Evolutionary conservation across 2,888 invertebrate genomes (phyloP), one percentile per base, ranked within the genome.

Genomic region (Formica aserva): DNA sequence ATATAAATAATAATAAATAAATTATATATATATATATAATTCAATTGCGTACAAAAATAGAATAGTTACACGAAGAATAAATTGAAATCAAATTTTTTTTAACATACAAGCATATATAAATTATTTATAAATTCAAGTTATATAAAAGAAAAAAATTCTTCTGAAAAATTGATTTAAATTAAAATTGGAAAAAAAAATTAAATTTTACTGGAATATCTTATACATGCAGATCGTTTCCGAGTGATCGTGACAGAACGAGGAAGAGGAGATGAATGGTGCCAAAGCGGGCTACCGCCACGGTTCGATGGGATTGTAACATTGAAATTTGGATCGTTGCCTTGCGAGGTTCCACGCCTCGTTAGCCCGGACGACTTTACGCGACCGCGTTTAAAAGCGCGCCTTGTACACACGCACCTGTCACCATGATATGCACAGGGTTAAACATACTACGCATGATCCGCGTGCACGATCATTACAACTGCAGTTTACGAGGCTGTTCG

Each of bases 321-420:
- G 84, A 87, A 87, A 85, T 87, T 86, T 82, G 76, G 76, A 84
- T 41, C 60, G 63, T 22, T 63, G 84, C 75, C 67, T 85, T 63
- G 29, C 32, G 71, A 55, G 57, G 48, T 60, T 74, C 65, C 76
- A 69, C 65, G 72, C 45, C 72, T 87, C 78, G 85, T 86, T 85
- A 80, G 57, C 32, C 29, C 35, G 32, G 66, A 66, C 69, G 35
- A 75, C 76, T 72, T 65, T 72, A 48, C 80, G 63, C 67, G 82
- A 41, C 63, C 66, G 75, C 48, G 80, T 83, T 69, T 72, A 62
- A 82, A 85, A 71, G 86, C 83, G 80, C 71, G 76, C 62, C 57
- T 74, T 48, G 69, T 45, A 26, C 77, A 55, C 83, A 67, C 83
- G 72, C 81, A 63, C 35, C 80, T 76, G 67, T 84, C 76, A 67